Conservation (phyloP, 2,797 vertebrate species). For the Microchirus variegatus region DNA sequence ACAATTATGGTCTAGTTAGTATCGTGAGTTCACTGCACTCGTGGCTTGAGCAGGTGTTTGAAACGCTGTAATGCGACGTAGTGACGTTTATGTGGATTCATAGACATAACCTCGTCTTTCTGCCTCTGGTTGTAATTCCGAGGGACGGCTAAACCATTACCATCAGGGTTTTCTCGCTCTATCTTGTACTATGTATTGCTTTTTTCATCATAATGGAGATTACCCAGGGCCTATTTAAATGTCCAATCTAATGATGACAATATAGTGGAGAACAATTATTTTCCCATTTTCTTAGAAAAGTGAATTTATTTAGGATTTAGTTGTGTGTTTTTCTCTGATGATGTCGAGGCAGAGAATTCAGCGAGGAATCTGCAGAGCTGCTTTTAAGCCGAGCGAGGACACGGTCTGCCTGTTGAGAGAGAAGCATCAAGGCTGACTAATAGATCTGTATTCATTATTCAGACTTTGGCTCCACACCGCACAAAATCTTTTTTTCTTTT, state of each 20-base stretch:
- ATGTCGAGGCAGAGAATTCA: no score
- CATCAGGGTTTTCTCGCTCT: no score
- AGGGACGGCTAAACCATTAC: not conserved
- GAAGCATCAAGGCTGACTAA: constrained; percentile 43
- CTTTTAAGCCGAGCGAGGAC: constrained; percentile 31
- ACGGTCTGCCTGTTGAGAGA: constrained; percentile 27
- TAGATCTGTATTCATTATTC: constrained; percentile 64
- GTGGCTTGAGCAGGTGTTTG: constrained; percentile 10
- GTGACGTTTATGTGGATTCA: not conserved
- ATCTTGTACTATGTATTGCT: no score
- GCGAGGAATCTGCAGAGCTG: constrained; percentile 11
- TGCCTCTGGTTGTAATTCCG: not conserved
- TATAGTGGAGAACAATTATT: not conserved
- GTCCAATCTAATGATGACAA: not conserved
- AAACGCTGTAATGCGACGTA: not conserved
- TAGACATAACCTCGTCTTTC: not conserved
- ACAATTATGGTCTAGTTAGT: constrained; percentile 10
- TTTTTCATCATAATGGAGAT: not conserved
- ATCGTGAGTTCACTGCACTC: not conserved
- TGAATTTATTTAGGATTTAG: not conserved
- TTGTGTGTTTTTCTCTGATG: no score
- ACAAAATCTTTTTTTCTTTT: not conserved
- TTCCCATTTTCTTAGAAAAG: not conserved
- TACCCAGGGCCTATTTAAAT: constrained; percentile 1
- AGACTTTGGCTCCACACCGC: constrained; percentile 44